Conservation (phyloP, 1,140 invertebrate genomes). For the Orchestia grillus region DNA sequence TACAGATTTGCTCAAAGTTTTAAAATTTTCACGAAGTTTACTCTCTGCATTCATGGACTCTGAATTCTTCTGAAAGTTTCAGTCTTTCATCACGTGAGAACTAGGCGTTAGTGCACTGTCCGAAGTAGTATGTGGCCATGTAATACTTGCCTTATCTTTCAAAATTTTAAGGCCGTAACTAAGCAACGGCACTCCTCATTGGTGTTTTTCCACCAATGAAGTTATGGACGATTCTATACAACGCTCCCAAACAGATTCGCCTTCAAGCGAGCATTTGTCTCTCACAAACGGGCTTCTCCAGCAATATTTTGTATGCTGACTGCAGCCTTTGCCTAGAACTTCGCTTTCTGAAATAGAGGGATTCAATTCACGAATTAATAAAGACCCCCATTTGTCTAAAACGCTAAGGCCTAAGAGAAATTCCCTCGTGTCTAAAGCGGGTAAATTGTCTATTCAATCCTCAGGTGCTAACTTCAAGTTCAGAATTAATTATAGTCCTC, state of each 20-base stretch:
- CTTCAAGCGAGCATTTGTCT: neutral
- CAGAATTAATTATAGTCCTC: constrained; percentile 1
- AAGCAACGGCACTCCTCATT: neutral
- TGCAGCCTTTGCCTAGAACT: neutral
- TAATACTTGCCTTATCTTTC: too few relatives aligned
- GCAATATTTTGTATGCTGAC: neutral
- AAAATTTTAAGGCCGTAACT: too few relatives aligned
- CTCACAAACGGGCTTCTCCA: neutral
- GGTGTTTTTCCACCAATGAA: neutral
- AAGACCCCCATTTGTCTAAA: neutral
- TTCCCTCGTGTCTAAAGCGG: neutral
- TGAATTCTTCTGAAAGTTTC: too few relatives aligned
- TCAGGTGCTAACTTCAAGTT: neutral
- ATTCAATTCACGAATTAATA: neutral
- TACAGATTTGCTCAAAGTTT: too few relatives aligned
- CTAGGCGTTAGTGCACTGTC: too few relatives aligned
- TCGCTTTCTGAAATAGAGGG: neutral
- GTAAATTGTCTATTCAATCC: neutral
- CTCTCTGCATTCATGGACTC: too few relatives aligned
- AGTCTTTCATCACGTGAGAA: too few relatives aligned
- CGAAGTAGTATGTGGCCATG: too few relatives aligned
- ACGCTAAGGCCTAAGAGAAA: neutral
- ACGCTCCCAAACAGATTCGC: neutral
- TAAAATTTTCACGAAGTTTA: too few relatives aligned
- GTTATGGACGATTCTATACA: neutral